These are phyloP conservation scores for Opisthograptis luteolata DNA, from an alignment of 2,888 invertebrate genomes.

Conservation along the genomic window DNA sequence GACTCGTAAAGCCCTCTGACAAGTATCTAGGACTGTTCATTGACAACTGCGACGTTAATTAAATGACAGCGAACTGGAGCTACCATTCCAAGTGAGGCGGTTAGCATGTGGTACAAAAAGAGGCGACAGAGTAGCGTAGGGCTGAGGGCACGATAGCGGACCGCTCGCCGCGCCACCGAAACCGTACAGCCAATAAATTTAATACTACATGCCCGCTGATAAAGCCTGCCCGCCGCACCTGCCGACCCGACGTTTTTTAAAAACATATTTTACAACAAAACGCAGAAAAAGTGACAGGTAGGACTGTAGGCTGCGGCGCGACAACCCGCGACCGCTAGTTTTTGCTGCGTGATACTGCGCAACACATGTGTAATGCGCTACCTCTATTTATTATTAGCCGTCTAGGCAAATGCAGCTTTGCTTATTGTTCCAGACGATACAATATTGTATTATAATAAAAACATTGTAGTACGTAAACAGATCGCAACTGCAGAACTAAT, in stretches of 20 bases:
- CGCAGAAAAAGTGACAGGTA: constrained; percentile 67
- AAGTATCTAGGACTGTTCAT: not conserved
- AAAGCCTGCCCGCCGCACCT: constrained; percentile 66
- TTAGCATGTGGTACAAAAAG: constrained; percentile 20
- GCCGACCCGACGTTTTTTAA: constrained; percentile 61
- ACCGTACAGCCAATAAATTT: constrained; percentile 67
- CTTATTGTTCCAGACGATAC: not conserved
- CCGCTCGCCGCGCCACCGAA: constrained; percentile 71
- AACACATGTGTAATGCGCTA: constrained; percentile 15
- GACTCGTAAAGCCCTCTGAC: not conserved
- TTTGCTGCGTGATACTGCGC: constrained; percentile 12
- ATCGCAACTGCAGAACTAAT: not conserved
- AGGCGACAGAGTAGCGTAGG: constrained; percentile 14
- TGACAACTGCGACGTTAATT: constrained; percentile 8
- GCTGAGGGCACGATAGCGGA: constrained; percentile 40
- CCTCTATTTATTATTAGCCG: not conserved
- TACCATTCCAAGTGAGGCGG: not conserved
- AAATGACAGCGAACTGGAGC: constrained; percentile 11
- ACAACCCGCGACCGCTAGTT: constrained; percentile 21
- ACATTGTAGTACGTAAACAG: not conserved
- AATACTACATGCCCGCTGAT: constrained; percentile 64
- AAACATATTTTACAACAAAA: constrained; percentile 69
- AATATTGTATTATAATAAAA: not conserved
- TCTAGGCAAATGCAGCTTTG: constrained; percentile 2
- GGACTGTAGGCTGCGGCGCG: constrained; percentile 16